Base-by-base conservation (phyloP, 2,113 vertebrate genomes). In the Hippocampus comes region DNA sequence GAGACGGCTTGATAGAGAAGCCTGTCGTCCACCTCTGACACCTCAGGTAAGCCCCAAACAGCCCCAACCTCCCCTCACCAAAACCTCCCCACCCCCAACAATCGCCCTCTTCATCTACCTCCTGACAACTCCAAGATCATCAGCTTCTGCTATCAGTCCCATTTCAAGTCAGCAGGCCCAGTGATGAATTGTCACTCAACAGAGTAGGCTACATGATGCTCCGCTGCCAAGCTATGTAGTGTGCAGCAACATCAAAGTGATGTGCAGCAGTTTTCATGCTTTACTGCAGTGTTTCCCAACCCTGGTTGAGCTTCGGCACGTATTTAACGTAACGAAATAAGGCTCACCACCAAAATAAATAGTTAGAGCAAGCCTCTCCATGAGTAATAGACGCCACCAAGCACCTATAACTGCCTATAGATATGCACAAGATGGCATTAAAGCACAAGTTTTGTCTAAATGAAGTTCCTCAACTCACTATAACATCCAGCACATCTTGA, bases 1-100 rank as follows among this genome's bases (percentile, higher is more conserved):
- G 21, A 65, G 41, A 12, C 63, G 21, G 41, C 25, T 65, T 65
- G 63, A 65, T 43, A n/a, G 63, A 65, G 63, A 65, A 65, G 21
- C 63, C 41, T 46, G 63, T 65, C 63, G 21, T 21, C 38, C 41
- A 42, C 63, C 63, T 42, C 63, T 43, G 63, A 64, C 63, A 64
- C 20, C 63, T 43, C 63, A 64, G 63, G 38, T 64, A 46, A 65
- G 21, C 41, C n/a, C 61, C 2, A 12, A n/a, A 4, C 18, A 17
- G 20, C 18, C 14, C 34, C 9, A 30, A 10, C 9, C 30, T 14
- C 34, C 34, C 10, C 41, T 18, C 34, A 15, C 41, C 21, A 1
- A 41, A 10, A 20, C 23, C 14, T 9, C 38, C 17, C 34, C 61
- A 21, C 60, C 61, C 61, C 20, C 38, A 34, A n/a, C 61, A 21